Evolutionary conservation across 2,113 vertebrate species (phyloP).

Genomic region (Pelvicachromis taeniatus): DNA sequence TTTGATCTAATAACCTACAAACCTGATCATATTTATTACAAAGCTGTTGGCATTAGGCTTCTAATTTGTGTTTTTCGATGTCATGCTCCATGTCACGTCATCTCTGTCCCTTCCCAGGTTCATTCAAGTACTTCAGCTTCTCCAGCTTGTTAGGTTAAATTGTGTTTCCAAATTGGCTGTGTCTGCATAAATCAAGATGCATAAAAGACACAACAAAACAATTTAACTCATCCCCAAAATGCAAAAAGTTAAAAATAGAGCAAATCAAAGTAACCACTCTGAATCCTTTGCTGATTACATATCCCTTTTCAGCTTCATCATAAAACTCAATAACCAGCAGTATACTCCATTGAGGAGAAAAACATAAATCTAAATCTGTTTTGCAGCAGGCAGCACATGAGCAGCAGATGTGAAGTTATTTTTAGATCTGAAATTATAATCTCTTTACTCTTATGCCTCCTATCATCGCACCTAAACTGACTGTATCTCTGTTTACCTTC

Average conservation of each 20-base stretch:
- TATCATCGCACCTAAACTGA: neutral
- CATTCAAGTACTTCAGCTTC: neutral
- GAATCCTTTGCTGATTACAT: neutral
- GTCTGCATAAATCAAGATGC: neutral
- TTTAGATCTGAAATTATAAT: constrained; percentile 23
- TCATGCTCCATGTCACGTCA: neutral
- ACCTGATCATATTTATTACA: neutral
- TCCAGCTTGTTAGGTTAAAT: neutral
- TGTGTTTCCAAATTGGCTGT: neutral
- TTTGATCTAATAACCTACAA: neutral
- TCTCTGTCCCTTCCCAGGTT: neutral
- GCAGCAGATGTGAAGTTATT: neutral
- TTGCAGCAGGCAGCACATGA: constrained; percentile 2
- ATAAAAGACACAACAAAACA: neutral
- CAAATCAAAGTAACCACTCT: neutral
- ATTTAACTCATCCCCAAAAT: neutral
- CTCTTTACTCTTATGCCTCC: neutral
- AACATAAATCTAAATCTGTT: constrained; percentile 13
- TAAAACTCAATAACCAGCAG: neutral
- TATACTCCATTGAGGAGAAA: neutral
- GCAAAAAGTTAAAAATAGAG: neutral
- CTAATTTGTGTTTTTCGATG: neutral
- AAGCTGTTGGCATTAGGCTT: neutral
- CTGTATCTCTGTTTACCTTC: neutral
- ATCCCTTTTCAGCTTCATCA: neutral